phyloP scores from a whole-genome alignment of 2,888 invertebrate genomes.

The Phyllotreta striolata region DNA sequence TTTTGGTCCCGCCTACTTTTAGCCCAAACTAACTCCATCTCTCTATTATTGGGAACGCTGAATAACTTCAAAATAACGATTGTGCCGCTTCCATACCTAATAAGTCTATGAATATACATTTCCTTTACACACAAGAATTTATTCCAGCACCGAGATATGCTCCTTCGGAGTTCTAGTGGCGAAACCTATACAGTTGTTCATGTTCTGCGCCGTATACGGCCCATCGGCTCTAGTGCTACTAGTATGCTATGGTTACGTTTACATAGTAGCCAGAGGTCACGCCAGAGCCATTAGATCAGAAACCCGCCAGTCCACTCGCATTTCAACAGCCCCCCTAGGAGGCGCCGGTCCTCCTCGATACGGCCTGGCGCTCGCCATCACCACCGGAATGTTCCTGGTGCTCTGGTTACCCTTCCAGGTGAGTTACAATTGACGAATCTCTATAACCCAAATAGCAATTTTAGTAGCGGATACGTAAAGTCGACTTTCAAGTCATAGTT shows the following conservation, averaged over 20 bases:
- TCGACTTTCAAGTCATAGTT: no score
- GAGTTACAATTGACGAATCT: no score
- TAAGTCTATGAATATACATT: no score
- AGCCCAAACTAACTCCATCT: no score
- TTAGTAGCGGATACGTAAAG: no score
- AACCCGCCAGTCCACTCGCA: constrained; percentile 63
- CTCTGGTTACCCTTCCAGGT: constrained; percentile 72
- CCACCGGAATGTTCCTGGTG: constrained; percentile 68
- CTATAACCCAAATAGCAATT: no score
- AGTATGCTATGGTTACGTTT: constrained; percentile 70
- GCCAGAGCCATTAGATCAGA: constrained; percentile 68
- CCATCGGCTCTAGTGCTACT: constrained; percentile 67
- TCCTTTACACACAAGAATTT: constrained; percentile 16
- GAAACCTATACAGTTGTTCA: constrained; percentile 65
- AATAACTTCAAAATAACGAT: no score
- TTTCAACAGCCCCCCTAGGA: constrained; percentile 34
- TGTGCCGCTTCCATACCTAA: no score
- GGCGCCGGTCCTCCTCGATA: constrained; percentile 63
- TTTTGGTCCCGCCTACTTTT: no score
- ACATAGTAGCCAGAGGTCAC: constrained; percentile 69
- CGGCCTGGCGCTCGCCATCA: constrained; percentile 69
- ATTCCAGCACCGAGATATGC: constrained; percentile 59
- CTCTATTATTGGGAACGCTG: no score
- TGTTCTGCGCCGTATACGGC: constrained; percentile 68
- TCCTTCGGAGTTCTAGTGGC: constrained; percentile 64